Evolutionary conservation across 2,113 vertebrate species (phyloP), one percentile per base, ranked within the genome.

Genomic region (Tragelaphus strepsiceros): DNA sequence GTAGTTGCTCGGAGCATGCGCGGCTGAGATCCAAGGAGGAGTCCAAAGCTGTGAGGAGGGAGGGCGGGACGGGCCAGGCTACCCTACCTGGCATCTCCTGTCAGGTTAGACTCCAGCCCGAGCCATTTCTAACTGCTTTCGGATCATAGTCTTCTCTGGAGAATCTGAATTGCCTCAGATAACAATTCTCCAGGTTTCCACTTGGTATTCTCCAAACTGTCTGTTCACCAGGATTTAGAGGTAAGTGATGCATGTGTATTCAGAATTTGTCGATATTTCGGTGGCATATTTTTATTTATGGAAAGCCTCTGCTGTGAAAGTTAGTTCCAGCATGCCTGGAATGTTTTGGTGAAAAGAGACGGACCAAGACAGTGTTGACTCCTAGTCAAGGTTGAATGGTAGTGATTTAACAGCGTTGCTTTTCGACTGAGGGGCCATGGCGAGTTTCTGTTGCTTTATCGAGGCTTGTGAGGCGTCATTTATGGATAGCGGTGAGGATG

Each of bases 1-100:
- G 1, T 14, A 30, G 51, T 5, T 24, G 16, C 30, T 1, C 13
- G 0, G 35, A 43, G 7, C 30, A 16, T 6, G n/a, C 1, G 7
- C 7, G 24, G 7, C 46, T 1, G 21, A 12, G 62, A 6, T 2
- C 3, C 19, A 11, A 4, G 1, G 53, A 15, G 28, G 13, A 15
- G 54, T 1, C 7, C 39, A 17, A 21, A 59, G 54, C 39, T 8
- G 15, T 2, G 21, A 6, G 6, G 30, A n/a, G 6, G 43, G 2
- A 3, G 43, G 71, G 32, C 2, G 14, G 2, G 3, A 0, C 4
- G 11, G 12, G 30, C 30, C 49, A 24, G 19, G 80, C 51, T 35
- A 11, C 28, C 28, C 10, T 53, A 1, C 28, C 49, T 81, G 15
- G 39, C 3, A 4, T 24, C 61, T 56, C 9, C 4, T 13, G 13